Conservation (phyloP, 2,888 invertebrate species). For the Epicampocera succincta region DNA sequence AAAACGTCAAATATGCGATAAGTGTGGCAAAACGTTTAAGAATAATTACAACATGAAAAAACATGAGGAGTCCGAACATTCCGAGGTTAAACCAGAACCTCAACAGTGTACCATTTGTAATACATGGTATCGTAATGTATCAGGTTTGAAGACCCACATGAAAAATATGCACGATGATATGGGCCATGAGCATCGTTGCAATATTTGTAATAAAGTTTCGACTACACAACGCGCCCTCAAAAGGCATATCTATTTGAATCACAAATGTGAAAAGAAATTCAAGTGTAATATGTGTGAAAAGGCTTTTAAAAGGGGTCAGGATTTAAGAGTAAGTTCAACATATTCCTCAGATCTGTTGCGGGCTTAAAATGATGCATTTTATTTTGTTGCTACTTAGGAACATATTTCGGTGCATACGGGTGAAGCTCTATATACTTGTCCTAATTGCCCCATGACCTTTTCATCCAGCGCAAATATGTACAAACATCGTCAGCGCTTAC, state of each 20-base stretch:
- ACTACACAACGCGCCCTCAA: constrained; percentile 78
- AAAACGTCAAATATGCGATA: constrained; percentile 77
- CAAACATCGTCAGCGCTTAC: constrained; percentile 79
- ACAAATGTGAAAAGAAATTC: constrained; percentile 78
- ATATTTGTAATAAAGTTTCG: constrained; percentile 78
- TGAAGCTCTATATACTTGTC: constrained; percentile 80
- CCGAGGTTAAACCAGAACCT: constrained; percentile 77
- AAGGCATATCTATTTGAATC: constrained; percentile 79
- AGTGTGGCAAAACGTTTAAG: constrained; percentile 77
- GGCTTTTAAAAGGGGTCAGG: constrained; percentile 79
- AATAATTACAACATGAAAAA: constrained; percentile 77
- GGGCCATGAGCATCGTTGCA: constrained; percentile 77
- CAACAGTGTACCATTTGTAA: constrained; percentile 79
- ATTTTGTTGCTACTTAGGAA: constrained; percentile 72
- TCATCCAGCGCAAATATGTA: constrained; percentile 81
- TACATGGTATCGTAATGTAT: constrained; percentile 78
- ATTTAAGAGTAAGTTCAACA: constrained; percentile 74
- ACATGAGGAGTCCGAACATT: constrained; percentile 78
- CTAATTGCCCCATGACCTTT: constrained; percentile 80
- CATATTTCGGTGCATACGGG: constrained; percentile 80
- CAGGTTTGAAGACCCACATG: constrained; percentile 79
- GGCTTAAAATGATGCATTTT: constrained; percentile 1
- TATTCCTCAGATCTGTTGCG: background rate
- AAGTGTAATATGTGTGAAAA: constrained; percentile 80
- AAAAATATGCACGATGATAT: constrained; percentile 76